Conservation (phyloP, 2,888 invertebrate species). For the Andrena hattorfiana region DNA sequence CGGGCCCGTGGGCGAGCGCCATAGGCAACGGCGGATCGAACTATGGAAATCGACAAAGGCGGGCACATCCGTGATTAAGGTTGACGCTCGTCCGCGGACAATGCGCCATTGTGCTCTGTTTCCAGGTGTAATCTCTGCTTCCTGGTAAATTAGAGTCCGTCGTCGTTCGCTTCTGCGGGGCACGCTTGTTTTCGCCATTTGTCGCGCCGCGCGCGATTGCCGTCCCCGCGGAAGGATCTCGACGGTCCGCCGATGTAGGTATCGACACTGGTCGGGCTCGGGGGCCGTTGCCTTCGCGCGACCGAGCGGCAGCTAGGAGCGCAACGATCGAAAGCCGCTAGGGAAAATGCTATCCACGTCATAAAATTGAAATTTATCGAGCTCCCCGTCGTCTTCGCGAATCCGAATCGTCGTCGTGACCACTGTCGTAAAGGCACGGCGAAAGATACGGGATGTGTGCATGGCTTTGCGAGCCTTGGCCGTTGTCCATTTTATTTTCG, state of each 20-base stretch:
- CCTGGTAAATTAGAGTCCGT: slow-evolving; percentile 74
- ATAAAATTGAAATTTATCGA: slow-evolving; percentile 45
- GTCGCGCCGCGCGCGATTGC: neutral
- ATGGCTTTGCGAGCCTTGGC: slow-evolving; percentile 55
- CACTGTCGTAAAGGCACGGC: slow-evolving; percentile 35
- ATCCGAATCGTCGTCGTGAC: slow-evolving; percentile 47
- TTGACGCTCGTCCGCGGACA: slow-evolving; percentile 75
- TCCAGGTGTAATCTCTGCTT: slow-evolving; percentile 76
- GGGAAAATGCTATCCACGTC: slow-evolving; percentile 9
- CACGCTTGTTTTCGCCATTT: neutral
- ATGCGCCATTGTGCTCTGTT: slow-evolving; percentile 77
- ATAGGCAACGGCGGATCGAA: slow-evolving; percentile 60
- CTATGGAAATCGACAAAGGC: slow-evolving; percentile 79
- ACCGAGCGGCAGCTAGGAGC: neutral
- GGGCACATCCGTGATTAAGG: slow-evolving; percentile 79
- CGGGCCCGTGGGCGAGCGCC: slow-evolving; percentile 68
- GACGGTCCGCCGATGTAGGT: too few relatives aligned
- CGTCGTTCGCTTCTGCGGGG: slow-evolving; percentile 18
- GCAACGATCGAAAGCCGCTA: neutral
- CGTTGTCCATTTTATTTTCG: slow-evolving; percentile 66
- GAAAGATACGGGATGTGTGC: neutral
- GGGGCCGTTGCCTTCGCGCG: neutral
- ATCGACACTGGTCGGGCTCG: too few relatives aligned
- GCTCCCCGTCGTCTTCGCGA: slow-evolving; percentile 1
- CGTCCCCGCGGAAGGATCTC: too few relatives aligned